Evolutionary conservation across 2,113 vertebrate genomes (phyloP).

Genomic region (Microcebus lehilahytsara): DNA sequence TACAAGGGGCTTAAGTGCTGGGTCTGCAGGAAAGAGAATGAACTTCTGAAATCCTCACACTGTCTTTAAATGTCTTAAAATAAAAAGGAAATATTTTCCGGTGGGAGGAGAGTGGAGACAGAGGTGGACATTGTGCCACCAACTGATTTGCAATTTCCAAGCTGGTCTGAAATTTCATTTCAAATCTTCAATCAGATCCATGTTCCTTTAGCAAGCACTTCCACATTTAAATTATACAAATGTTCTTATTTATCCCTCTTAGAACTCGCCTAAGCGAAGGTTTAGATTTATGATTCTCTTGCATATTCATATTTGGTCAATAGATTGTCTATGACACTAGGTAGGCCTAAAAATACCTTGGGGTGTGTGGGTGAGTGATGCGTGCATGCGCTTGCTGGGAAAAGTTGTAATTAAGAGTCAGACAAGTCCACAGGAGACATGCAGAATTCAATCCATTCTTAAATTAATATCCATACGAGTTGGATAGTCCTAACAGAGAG

Average conservation of each 20-base stretch:
- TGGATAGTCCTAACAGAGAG: background rate
- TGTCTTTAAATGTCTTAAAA: conserved; percentile 29
- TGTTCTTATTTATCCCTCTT: background rate
- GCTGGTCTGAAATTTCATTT: background rate
- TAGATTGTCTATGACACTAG: background rate
- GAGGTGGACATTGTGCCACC: background rate
- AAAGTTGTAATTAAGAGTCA: background rate
- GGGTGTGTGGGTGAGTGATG: background rate
- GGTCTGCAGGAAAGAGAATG: conserved; percentile 36
- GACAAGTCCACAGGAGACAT: background rate
- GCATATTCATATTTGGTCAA: background rate
- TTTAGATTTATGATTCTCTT: background rate
- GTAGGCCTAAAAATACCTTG: background rate
- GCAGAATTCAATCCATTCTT: background rate
- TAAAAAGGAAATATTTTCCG: background rate
- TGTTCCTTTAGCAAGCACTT: background rate
- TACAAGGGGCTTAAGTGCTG: background rate
- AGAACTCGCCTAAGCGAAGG: background rate
- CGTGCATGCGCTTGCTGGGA: background rate
- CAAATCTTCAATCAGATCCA: background rate
- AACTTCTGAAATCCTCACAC: background rate
- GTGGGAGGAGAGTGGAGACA: background rate
- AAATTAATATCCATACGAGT: background rate
- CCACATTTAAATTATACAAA: background rate
- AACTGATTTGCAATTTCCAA: background rate